A percentile compares a stretch with the other conserved stretches of the same genome.
Conservation (phyloP, 2,797 vertebrate species). For the Schizopygopsis malacanthus region DNA sequence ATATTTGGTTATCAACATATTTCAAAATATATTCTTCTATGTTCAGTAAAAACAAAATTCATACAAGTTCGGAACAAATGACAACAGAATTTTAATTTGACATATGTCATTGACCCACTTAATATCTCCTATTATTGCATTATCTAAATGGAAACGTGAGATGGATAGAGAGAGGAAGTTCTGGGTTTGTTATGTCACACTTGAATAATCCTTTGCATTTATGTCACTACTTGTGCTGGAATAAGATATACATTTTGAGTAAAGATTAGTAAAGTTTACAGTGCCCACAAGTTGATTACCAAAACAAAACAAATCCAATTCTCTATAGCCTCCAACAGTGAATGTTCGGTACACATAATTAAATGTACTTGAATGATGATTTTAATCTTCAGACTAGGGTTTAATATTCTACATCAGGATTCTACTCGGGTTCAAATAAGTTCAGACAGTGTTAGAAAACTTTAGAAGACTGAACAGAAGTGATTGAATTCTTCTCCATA, state of each 20-base stretch:
- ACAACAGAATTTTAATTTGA: neutral
- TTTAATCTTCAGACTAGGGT: constrained; percentile 28
- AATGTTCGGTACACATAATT: neutral
- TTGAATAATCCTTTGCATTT: constrained; percentile 4
- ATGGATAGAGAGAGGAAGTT: constrained; percentile 3
- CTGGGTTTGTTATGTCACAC: neutral
- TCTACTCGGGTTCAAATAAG: constrained; percentile 16
- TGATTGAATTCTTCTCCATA: constrained; percentile 14
- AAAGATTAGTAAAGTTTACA: neutral
- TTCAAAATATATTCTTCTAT: neutral
- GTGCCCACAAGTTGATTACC: neutral
- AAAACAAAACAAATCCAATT: neutral
- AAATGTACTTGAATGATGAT: constrained; percentile 15
- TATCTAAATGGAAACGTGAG: constrained; percentile 21
- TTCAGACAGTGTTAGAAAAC: constrained; percentile 38
- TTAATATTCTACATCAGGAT: neutral
- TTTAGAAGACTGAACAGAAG: constrained; percentile 18
- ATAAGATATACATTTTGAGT: neutral
- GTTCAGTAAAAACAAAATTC: neutral
- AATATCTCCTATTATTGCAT: constrained; percentile 44
- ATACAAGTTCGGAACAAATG: neutral
- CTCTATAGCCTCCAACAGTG: too few relatives aligned
- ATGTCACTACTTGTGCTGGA: too few relatives aligned
- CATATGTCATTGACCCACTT: constrained; percentile 17
- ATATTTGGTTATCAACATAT: neutral